Conservation (phyloP, 1,140 invertebrate genomes). For the Diachasmimorpha longicaudata region DNA sequence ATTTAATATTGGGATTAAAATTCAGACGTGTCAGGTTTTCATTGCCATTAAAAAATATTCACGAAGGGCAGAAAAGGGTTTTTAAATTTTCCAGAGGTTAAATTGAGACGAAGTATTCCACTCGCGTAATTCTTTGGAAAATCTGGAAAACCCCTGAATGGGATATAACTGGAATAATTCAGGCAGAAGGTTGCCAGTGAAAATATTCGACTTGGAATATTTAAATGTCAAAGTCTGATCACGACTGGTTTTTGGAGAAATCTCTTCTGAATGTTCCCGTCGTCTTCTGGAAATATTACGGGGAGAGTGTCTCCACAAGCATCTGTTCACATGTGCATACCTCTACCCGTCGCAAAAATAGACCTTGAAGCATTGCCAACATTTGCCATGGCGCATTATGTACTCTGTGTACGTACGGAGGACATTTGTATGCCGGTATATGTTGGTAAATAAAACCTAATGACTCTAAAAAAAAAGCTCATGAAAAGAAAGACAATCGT, state of each 20-base stretch:
- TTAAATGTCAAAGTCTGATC: neutral
- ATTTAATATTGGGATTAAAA: too few relatives aligned
- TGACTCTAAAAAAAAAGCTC: neutral
- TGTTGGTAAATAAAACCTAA: neutral
- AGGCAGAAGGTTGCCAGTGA: too few relatives aligned
- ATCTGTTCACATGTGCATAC: slow-evolving; percentile 34
- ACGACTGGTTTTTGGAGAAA: neutral
- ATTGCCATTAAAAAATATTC: too few relatives aligned
- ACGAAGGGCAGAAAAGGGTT: too few relatives aligned
- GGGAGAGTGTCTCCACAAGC: slow-evolving; percentile 13
- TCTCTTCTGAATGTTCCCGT: neutral
- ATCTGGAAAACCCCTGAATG: too few relatives aligned
- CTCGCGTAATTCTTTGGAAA: too few relatives aligned
- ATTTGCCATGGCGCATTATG: slow-evolving; percentile 32
- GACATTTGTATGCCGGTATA: neutral
- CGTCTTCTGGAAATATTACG: neutral
- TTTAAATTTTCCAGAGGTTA: too few relatives aligned
- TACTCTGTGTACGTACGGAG: neutral
- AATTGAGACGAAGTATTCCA: too few relatives aligned
- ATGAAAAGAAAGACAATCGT: neutral
- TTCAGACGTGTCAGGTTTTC: too few relatives aligned
- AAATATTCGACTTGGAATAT: neutral
- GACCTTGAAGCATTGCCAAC: slow-evolving; percentile 47
- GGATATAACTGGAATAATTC: too few relatives aligned
- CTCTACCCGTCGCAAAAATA: slow-evolving; percentile 42